Conservation (phyloP, 1,140 invertebrate genomes). For the Drosophila equinoxialis region DNA sequence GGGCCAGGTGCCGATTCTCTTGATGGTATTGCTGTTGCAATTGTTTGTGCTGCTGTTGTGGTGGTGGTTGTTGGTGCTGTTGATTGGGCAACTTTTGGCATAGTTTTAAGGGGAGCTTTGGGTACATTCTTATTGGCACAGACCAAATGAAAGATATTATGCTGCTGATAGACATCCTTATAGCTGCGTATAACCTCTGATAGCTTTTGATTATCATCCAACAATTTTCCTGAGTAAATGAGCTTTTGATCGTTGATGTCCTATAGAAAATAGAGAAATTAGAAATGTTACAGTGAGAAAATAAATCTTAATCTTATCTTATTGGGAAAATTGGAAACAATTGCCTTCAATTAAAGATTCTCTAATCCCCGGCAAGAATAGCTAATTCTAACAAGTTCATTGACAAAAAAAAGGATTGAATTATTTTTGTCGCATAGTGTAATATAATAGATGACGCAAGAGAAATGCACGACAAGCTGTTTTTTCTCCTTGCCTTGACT, state of each 20-base stretch:
- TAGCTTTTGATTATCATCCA: constrained; percentile 89
- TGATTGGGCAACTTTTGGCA: constrained; percentile 27
- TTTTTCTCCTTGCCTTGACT: not conserved
- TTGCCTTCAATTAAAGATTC: too few relatives aligned
- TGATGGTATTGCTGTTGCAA: constrained; percentile 81
- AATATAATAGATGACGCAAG: constrained; percentile 1
- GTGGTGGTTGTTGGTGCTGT: constrained; percentile 58
- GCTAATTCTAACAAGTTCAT: too few relatives aligned
- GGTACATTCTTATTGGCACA: constrained; percentile 85
- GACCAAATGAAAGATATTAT: constrained; percentile 92
- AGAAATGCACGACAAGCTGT: not conserved
- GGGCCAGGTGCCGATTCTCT: not conserved
- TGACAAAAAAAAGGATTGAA: too few relatives aligned
- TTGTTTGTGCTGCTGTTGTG: constrained; percentile 68
- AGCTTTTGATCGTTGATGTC: constrained; percentile 91
- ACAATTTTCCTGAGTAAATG: constrained; percentile 94
- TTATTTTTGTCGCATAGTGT: not conserved
- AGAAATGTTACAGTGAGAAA: not conserved
- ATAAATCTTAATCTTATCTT: too few relatives aligned
- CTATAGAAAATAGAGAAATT: constrained; percentile 64
- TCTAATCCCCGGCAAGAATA: too few relatives aligned
- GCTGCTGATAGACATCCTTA: constrained; percentile 86
- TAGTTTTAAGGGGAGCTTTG: constrained; percentile 50
- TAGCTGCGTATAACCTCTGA: constrained; percentile 92
- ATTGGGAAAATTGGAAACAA: too few relatives aligned